Base-by-base conservation (phyloP, 2,797 vertebrate genomes). In the Orientallactaga sibirica region DNA sequence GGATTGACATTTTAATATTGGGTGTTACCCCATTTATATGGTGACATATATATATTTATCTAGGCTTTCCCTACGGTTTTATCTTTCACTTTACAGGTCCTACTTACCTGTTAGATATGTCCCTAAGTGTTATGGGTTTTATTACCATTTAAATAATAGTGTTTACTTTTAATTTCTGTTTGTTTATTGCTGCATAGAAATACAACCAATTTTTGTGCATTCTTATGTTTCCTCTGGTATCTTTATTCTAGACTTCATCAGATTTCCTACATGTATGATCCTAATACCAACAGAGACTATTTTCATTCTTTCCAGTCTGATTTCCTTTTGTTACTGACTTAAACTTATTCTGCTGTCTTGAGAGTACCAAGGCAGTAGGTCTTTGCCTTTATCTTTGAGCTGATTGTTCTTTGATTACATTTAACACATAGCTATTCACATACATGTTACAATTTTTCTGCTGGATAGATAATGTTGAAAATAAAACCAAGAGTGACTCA, bases 261-360 rank as follows among this genome's bases (percentile, higher is more conserved):
- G 10, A 20, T 92, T 79, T 92, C 64, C 41, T 92, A 24, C 7
- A 19, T 18, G 73, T 41, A n/a, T 74, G 24, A 66, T 80, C 9
- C 12, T 58, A 20, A n/a, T 10, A 7, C 73, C 76, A 87, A 87
- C 41, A 25, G 7, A 29, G 71, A 55, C 29, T 43, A 7, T 92
- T 92, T 81, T 86, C 14, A 67, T 92, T 25, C 29, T 92, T 92
- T 81, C 80, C 14, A 67, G 86, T 25, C 29, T 76, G 25, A 77
- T 27, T 88, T 84, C 80, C 4, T 41, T 74, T 78, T 90, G 68
- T 43, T 48, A 48, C 48, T 48, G 33, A 37, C 33, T 37, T 77
- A 29, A 16, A 43, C 73, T 48, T 48, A 48, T 48, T 75, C 11
- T 75, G 15, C 41, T 74, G 37, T 58, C 29, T 27, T n/a, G 41